Conservation (phyloP, 1,140 invertebrate species). For the Phenacoccus solenopsis region DNA sequence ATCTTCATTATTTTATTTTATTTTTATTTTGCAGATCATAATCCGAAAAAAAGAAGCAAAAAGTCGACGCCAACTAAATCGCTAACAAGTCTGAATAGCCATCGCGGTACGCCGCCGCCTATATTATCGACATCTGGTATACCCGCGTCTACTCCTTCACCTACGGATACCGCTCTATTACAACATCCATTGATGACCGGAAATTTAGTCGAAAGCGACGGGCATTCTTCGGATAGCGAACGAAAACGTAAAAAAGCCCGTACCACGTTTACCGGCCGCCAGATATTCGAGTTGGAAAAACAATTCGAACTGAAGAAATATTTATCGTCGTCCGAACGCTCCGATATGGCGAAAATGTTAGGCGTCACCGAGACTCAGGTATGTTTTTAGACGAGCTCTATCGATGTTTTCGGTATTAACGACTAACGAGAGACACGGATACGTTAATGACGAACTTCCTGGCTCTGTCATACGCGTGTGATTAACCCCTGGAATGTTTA, state of each 20-base stretch:
- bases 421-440: no score
- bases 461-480: no score
- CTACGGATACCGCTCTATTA: neutral
- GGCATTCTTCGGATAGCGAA: constrained; percentile 39
- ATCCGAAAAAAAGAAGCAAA: neutral
- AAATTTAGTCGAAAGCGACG: constrained; percentile 21
- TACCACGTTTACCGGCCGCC: constrained; percentile 86
- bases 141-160: neutral
- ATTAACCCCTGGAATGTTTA: no score
- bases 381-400: no score
- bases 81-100: neutral
- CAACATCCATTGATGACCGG: constrained; percentile 11
- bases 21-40: neutral
- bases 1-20: no score
- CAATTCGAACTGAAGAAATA: constrained; percentile 95
- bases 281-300: constrained; percentile 92
- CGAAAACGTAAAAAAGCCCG: constrained; percentile 84
- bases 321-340: constrained; percentile 83
- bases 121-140: neutral
- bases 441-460: no score
- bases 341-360: constrained; percentile 83
- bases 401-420: no score
- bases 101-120: neutral
- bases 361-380: constrained; percentile 95
- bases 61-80: neutral